Evolutionary conservation across 37 sponge, comb jelly and placozoan species (phyloP), one percentile per base, ranked within the genome.

Genomic region (Beroe ovata): DNA sequence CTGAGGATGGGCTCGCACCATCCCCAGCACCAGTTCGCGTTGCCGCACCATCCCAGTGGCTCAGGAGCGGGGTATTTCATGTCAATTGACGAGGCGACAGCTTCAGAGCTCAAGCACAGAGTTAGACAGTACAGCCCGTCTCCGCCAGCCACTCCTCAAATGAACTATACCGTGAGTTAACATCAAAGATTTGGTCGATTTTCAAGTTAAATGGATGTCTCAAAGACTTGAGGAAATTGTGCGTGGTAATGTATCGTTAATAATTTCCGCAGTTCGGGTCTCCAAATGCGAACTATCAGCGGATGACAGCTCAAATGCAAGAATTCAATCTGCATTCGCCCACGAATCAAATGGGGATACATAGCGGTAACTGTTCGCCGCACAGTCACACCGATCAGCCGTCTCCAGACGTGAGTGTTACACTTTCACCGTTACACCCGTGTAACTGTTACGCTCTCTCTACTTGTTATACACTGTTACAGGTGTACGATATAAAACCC

Each of bases 311-410:
- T 1, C 84, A 77, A 35, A 77, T 77, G 84, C 84, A 77, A 25
- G 84, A 77, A n/a, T 39, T 77, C 84, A 77, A 77, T 19, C 84
- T 77, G 8, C 84, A 77, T 54, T 77, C 84, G 84, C 84, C 84
- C 28, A 77, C 84, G 25, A 21, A 36, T 38, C 84, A 66, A 16
- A 66, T 66, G 18, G 54, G 54, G 11, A 26, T 66, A 4, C 69
- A 66, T 37, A 66, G 69, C 16, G 69, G 69, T 1, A 66, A 66
- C 36, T 66, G 69, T 16, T 66, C 69, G 69, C 69, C 69, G 18
- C 69, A 42, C 84, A 42, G 28, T 42, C 84, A 36, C 28, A 77
- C 36, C n/a, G 84, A 35, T 4, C 84, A 77, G 28, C 36, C 84
- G n/a, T 77, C 84, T 26, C 84, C 84, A 21, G 84, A 77, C 3